Evolutionary conservation across 2,113 vertebrate genomes (phyloP).

Genomic region (Otus sunia): DNA sequence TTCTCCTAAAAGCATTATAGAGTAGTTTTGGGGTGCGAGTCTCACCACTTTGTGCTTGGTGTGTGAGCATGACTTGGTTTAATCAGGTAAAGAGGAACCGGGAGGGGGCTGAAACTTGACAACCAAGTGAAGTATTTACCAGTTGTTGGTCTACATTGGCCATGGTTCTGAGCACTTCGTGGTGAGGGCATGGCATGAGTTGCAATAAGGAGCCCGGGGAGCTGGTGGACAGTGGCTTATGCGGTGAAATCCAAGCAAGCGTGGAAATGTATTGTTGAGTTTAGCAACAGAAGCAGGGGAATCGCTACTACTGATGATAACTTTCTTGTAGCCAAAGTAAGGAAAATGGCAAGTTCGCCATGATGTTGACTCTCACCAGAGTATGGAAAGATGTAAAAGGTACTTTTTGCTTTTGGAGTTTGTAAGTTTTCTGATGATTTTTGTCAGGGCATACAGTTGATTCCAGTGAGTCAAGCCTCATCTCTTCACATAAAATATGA

Average conservation of each 20-base stretch:
- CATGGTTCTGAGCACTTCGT: fast-evolving
- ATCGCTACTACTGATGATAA: neutral
- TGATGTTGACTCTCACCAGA: neutral
- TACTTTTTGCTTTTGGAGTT: neutral
- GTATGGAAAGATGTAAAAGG: neutral
- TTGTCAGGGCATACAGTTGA: neutral
- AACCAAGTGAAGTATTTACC: neutral
- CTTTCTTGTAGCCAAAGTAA: neutral
- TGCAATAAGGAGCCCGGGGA: neutral
- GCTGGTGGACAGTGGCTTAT: neutral
- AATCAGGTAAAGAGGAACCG: neutral
- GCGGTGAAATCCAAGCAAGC: neutral
- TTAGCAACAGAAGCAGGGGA: neutral
- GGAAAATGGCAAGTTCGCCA: neutral
- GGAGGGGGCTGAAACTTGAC: neutral
- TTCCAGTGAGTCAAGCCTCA: neutral
- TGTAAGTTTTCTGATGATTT: neutral
- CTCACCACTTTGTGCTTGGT: fast-evolving
- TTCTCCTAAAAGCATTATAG: neutral
- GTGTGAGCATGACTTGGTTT: neutral
- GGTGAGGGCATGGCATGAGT: fast-evolving
- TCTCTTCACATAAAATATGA: neutral
- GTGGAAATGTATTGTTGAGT: neutral
- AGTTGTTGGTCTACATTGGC: fast-evolving
- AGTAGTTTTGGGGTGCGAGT: neutral